Conservation (phyloP, 2,797 vertebrate species). For the Heliangelus exortis region DNA sequence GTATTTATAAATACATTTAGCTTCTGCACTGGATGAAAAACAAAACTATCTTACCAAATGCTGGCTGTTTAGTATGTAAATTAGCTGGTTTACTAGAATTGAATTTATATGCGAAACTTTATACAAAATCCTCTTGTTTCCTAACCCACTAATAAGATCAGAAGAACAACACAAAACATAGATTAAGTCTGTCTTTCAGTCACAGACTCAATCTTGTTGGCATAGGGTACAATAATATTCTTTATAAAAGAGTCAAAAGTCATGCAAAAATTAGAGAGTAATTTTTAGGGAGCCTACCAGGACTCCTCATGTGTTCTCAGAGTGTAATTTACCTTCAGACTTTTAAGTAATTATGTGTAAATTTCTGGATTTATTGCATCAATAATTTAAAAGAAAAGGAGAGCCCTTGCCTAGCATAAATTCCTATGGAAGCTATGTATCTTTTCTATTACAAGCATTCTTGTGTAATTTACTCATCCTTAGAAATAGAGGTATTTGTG, state of each 20-base stretch:
- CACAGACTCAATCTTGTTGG: neutral
- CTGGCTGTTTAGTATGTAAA: conserved; percentile 41
- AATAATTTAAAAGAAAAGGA: conserved; percentile 19
- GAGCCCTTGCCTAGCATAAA: conserved; percentile 7
- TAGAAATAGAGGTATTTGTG: conserved; percentile 18
- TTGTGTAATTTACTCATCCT: conserved; percentile 21
- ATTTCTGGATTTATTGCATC: neutral
- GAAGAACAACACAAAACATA: conserved; percentile 56
- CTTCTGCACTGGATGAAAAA: conserved; percentile 13
- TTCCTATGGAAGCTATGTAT: neutral
- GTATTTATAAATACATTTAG: conserved; percentile 20
- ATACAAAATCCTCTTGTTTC: conserved; percentile 61
- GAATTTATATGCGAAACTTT: conserved; percentile 51
- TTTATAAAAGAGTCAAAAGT: neutral
- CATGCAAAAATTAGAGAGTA: fast-evolving
- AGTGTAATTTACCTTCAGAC: neutral
- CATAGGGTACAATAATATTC: neutral
- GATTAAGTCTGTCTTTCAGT: conserved; percentile 54
- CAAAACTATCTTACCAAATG: neutral
- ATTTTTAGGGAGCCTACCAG: neutral
- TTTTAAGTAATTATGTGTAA: neutral
- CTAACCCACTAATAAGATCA: conserved; percentile 66
- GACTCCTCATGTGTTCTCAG: neutral
- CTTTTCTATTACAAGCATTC: neutral
- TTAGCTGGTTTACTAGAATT: conserved; percentile 42